Conservation (phyloP, 1,140 invertebrate genomes). For the Teleopsis dalmanni region DNA sequence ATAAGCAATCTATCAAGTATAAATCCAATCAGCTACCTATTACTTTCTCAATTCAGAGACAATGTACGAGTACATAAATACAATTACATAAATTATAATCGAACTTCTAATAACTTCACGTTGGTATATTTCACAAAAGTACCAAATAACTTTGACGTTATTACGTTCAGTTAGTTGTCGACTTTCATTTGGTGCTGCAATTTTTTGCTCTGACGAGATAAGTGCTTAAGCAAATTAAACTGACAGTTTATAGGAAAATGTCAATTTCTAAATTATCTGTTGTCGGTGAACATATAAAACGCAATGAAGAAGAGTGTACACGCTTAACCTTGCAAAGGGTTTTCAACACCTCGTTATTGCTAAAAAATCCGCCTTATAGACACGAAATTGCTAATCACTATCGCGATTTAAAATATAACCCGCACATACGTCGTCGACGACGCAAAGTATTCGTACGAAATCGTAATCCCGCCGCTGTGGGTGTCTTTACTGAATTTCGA, state of each 20-base stretch:
- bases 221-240: neutral
- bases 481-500: constrained; percentile 12
- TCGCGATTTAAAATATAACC: constrained; percentile 30
- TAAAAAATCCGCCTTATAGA: constrained; percentile 19
- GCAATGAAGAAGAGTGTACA: no score
- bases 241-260: neutral
- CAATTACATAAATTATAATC: neutral
- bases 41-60: neutral
- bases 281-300: constrained; percentile 15
- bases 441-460: neutral
- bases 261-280: neutral
- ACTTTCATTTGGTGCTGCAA: neutral
- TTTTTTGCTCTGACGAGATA: neutral
- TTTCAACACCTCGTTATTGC: constrained; percentile 29
- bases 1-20: constrained; percentile 6
- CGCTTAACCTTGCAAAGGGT: no score
- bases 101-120: neutral
- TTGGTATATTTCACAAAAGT: neutral
- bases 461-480: constrained; percentile 3
- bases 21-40: neutral
- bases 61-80: neutral
- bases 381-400: constrained; percentile 42
- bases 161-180: no score
- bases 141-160: no score
- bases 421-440: constrained; percentile 14